phyloP scores from a whole-genome alignment of 1,140 invertebrate species.

The Pentalonia nigronervosa region DNA sequence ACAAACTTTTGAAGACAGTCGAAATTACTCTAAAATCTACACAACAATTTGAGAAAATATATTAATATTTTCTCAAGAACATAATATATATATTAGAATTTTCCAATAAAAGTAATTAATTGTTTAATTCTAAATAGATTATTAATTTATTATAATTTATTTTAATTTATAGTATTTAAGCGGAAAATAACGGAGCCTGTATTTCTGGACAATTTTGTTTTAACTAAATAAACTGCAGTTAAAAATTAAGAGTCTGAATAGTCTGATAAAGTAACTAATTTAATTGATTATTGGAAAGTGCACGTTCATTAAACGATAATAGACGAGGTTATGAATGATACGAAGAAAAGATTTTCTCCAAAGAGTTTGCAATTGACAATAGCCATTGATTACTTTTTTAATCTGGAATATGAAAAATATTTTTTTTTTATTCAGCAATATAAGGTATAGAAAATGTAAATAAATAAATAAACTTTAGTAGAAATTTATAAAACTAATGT shows the following conservation, averaged over 20 bases:
- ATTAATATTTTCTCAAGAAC: not conserved
- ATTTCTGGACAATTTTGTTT: not conserved
- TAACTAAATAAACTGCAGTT: not conserved
- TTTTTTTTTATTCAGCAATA: slow-evolving; percentile 24
- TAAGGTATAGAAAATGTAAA: slow-evolving; percentile 1
- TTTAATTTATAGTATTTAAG: not conserved
- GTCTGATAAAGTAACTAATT: not conserved
- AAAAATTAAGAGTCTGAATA: not conserved
- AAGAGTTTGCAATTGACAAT: not conserved
- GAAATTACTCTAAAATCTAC: not conserved
- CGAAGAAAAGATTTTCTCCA: slow-evolving; percentile 10
- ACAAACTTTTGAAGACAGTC: slow-evolving; percentile 4
- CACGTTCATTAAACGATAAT: not conserved
- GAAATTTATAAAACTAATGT: not conserved
- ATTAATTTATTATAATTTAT: not conserved
- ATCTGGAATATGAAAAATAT: not conserved
- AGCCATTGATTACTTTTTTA: slow-evolving; percentile 3
- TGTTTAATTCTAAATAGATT: not conserved
- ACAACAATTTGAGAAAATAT: not conserved
- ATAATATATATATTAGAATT: not conserved
- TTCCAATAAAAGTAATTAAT: not conserved
- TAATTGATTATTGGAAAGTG: not conserved
- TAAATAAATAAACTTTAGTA: not conserved
- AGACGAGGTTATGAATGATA: not conserved
- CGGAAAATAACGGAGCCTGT: not conserved